Percentiles rank a stretch among this genome's conserved stretches.
These are phyloP conservation scores for Apogon talboti DNA, from an alignment of 2,797 vertebrate species.

Conservation along the genomic window DNA sequence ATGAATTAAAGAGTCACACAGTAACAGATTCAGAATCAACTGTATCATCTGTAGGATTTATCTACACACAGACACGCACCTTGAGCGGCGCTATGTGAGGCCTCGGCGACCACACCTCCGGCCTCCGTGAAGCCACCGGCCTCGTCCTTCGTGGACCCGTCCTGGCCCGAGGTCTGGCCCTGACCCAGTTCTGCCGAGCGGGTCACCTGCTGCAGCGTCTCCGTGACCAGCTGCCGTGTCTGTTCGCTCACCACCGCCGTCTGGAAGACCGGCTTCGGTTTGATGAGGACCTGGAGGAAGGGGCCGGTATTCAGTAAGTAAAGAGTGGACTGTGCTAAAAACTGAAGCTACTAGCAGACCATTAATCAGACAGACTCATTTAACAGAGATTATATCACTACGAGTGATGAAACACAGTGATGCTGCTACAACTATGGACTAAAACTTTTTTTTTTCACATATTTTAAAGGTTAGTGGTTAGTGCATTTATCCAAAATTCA, in stretches of 20 bases:
- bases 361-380: too few relatives aligned
- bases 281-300: slow-evolving; percentile 94
- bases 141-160: slow-evolving; percentile 88
- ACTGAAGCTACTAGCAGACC: neutral
- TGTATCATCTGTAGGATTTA: neutral
- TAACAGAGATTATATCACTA: too few relatives aligned
- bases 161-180: slow-evolving; percentile 77
- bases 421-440: too few relatives aligned
- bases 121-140: slow-evolving; percentile 80
- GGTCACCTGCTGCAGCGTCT: slow-evolving; percentile 94
- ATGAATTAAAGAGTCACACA: too few relatives aligned
- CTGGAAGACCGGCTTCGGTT: slow-evolving; percentile 98
- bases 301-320: neutral
- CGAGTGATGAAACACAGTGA: too few relatives aligned
- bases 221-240: slow-evolving; percentile 94
- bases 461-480: too few relatives aligned
- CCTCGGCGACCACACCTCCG: slow-evolving; percentile 84
- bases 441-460: too few relatives aligned
- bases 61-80: slow-evolving; percentile 70
- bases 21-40: neutral
- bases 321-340: neutral
- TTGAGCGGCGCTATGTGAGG: slow-evolving; percentile 84
- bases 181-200: slow-evolving; percentile 84
- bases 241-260: slow-evolving; percentile 95
- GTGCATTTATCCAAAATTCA: too few relatives aligned